phyloP scores from a whole-genome alignment of 2,797 vertebrate genomes.

The Oryzias sinensis region DNA sequence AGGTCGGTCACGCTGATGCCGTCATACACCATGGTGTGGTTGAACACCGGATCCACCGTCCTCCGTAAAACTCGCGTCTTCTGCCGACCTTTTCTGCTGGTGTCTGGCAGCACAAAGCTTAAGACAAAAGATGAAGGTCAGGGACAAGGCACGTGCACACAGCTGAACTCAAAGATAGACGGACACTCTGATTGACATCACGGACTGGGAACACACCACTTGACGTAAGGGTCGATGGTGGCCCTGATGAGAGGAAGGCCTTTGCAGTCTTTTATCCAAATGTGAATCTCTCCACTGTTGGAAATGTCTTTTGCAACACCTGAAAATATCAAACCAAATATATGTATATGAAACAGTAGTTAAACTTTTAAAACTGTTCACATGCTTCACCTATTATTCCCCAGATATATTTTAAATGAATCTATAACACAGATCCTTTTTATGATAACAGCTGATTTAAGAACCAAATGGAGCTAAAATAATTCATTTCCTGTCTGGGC shows the following conservation, averaged over 20 bases:
- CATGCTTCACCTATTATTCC: no score
- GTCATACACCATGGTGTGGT: constrained; percentile 98
- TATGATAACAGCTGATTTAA: no score
- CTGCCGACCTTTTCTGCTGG: constrained; percentile 93
- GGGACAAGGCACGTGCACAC: background rate
- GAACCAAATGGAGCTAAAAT: no score
- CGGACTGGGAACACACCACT: constrained; percentile 81
- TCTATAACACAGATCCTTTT: no score
- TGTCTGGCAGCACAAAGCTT: constrained; percentile 94
- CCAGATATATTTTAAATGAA: no score
- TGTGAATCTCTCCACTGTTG: constrained; percentile 89
- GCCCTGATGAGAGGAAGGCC: constrained; percentile 84
- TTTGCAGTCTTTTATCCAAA: constrained; percentile 95
- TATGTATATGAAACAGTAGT: background rate
- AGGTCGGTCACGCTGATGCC: constrained; percentile 89
- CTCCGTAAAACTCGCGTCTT: constrained; percentile 90
- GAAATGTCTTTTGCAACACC: constrained; percentile 72
- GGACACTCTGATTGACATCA: background rate
- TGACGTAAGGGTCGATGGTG: constrained; percentile 90
- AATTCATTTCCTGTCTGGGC: no score
- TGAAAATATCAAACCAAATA: constrained; percentile 10
- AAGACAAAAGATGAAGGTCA: background rate
- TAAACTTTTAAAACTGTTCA: background rate
- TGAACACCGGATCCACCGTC: constrained; percentile 86
- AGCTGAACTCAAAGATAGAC: background rate